Percentiles rank a stretch among this genome's conserved stretches.
Evolutionary conservation across 1,140 invertebrate genomes (phyloP).

Genomic region (Wiebesia pumilae): DNA sequence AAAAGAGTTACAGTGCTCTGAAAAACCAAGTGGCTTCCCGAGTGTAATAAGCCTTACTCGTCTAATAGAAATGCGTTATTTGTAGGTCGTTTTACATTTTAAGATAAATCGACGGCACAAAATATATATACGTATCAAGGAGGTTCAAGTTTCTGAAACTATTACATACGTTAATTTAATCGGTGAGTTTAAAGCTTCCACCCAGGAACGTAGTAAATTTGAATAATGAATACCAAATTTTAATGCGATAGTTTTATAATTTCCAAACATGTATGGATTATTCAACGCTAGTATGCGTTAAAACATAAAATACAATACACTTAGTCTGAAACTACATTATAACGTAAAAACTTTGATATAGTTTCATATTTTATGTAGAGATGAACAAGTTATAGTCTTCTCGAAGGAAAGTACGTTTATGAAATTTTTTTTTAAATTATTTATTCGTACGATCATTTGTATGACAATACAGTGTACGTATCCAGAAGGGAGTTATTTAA

Average conservation of each 20-base stretch:
- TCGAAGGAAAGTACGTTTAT: too few relatives aligned
- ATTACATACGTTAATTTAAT: not conserved
- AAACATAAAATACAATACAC: not conserved
- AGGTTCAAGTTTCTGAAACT: not conserved
- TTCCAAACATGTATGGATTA: not conserved
- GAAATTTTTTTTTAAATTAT: too few relatives aligned
- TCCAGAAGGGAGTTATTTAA: too few relatives aligned
- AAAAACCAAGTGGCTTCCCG: not conserved
- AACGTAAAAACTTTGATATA: too few relatives aligned
- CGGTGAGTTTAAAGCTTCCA: not conserved
- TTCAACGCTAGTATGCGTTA: not conserved
- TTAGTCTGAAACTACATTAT: too few relatives aligned
- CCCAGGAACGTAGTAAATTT: not conserved
- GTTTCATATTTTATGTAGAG: too few relatives aligned
- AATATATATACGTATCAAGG: not conserved
- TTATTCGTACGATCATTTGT: too few relatives aligned
- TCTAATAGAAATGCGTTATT: not conserved
- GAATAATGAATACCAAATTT: not conserved
- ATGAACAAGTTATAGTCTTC: too few relatives aligned
- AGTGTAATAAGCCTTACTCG: not conserved
- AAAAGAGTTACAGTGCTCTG: not conserved
- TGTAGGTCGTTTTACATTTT: conserved; percentile 4
- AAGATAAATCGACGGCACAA: not conserved
- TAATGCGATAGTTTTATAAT: not conserved
- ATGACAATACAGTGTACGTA: too few relatives aligned